Evolutionary conservation across 2,797 vertebrate genomes (phyloP).

Genomic region (Labeo calbasu): DNA sequence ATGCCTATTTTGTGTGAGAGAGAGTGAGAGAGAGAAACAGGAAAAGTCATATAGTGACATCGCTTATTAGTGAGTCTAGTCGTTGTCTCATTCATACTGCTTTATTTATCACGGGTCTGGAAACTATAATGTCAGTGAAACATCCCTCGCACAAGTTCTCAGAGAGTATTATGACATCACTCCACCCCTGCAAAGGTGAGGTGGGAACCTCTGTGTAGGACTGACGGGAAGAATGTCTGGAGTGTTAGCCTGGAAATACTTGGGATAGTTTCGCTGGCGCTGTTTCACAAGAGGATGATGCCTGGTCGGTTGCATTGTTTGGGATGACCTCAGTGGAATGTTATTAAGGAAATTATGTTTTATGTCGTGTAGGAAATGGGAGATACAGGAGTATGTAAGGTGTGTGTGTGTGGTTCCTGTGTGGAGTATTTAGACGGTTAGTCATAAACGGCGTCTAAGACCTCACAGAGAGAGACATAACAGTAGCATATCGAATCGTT

Average conservation of each 20-base stretch:
- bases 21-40: not conserved
- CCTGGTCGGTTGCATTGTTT: conserved; percentile 58
- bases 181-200: conserved; percentile 49
- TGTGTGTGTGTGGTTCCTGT: conserved; percentile 53
- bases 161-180: conserved; percentile 51
- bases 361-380: conserved; percentile 52
- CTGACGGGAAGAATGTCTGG: conserved; percentile 62
- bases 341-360: conserved; percentile 59
- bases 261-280: conserved; percentile 56
- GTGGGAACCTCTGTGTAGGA: conserved; percentile 59
- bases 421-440: conserved; percentile 57
- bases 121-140: conserved; percentile 53
- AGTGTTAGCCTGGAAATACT: conserved; percentile 59
- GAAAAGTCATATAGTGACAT: not conserved
- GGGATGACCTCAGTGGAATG: conserved; percentile 63
- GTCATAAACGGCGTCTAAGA: conserved; percentile 54
- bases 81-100: conserved; percentile 27
- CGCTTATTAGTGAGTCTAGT: conserved; percentile 1
- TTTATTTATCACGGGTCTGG: conserved; percentile 41
- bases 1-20: not conserved
- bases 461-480: conserved; percentile 54
- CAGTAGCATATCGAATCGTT: conserved; percentile 43
- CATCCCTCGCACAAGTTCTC: conserved; percentile 41
- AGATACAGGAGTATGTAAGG: conserved; percentile 44
- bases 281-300: conserved; percentile 49